These are phyloP conservation scores for Damaliscus lunatus DNA, from an alignment of 2,113 vertebrate species.

Conservation along the genomic window DNA sequence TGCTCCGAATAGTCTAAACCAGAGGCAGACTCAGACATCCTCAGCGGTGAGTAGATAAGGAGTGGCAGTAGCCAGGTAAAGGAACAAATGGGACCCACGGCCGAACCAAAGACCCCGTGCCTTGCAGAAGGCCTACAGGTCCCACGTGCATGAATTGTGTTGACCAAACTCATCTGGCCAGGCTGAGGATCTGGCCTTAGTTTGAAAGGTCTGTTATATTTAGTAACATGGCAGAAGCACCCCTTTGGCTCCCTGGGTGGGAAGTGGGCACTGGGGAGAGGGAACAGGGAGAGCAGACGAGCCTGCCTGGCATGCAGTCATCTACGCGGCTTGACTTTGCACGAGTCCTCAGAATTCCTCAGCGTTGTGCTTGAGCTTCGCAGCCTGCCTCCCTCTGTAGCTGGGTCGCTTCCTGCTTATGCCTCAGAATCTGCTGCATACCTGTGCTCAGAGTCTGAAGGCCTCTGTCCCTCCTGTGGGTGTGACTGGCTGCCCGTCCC, in stretches of 20 bases:
- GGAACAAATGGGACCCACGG: no score
- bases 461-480: neutral
- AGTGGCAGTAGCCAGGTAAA: neutral
- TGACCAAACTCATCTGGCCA: neutral
- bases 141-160: fast-evolving
- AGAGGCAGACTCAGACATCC: neutral
- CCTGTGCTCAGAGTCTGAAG: neutral
- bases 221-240: neutral
- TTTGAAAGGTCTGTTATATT: fast-evolving
- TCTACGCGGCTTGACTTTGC: neutral
- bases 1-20: neutral
- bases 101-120: neutral
- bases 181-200: neutral
- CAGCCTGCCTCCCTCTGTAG: neutral
- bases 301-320: no score
- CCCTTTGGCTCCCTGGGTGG: neutral
- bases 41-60: neutral
- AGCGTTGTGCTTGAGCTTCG: neutral
- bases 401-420: neutral
- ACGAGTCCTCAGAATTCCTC: neutral
- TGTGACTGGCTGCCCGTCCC: neutral
- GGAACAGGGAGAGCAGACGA: neutral
- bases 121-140: neutral
- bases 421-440: neutral
- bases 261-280: neutral